A percentile compares a stretch with the other conserved stretches of the same genome.
phyloP scores from a whole-genome alignment of 2,888 invertebrate species.

The Arenicola marina region DNA sequence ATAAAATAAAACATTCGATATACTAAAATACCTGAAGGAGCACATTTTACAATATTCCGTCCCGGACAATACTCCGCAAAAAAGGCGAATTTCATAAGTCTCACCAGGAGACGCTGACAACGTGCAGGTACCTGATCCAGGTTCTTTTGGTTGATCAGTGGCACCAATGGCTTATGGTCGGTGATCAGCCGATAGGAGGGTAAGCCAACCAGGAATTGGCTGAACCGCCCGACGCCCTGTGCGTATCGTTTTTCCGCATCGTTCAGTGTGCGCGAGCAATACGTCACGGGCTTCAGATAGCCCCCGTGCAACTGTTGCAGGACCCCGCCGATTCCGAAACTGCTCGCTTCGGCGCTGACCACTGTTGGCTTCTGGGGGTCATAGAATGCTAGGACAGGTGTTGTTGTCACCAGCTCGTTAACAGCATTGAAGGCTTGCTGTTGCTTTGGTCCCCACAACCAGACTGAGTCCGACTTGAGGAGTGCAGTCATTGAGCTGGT shows the following conservation, averaged over 20 bases:
- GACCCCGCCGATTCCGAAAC: conserved; percentile 35
- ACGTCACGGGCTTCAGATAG: conserved; percentile 32
- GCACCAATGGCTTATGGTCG: conserved; percentile 36
- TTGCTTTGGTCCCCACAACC: conserved; percentile 28
- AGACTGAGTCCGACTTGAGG: conserved; percentile 22
- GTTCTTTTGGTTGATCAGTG: conserved; percentile 31
- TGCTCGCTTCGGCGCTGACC: conserved; percentile 36
- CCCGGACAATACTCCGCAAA: conserved; percentile 24
- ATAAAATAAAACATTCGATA: too few relatives aligned
- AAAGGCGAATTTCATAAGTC: conserved; percentile 26
- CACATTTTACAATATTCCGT: too few relatives aligned
- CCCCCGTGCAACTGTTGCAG: conserved; percentile 26
- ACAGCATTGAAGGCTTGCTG: conserved; percentile 26
- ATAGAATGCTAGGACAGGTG: conserved; percentile 33
- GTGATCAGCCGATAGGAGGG: conserved; percentile 29
- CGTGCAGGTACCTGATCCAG: conserved; percentile 26
- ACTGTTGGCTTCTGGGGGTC: conserved; percentile 29
- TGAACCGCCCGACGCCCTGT: conserved; percentile 33
- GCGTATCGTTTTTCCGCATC: conserved; percentile 28
- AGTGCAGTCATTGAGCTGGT: conserved; percentile 29
- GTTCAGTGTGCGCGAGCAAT: conserved; percentile 34
- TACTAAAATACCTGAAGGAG: too few relatives aligned
- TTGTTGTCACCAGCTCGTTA: conserved; percentile 23
- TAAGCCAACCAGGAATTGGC: conserved; percentile 26
- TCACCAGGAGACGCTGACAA: conserved; percentile 34